A percentile compares a stretch with the other conserved stretches of the same genome.
These are phyloP conservation scores for Oscheius sp. DNA, from an alignment of 1,140 invertebrate species.

Conservation along the genomic window DNA sequence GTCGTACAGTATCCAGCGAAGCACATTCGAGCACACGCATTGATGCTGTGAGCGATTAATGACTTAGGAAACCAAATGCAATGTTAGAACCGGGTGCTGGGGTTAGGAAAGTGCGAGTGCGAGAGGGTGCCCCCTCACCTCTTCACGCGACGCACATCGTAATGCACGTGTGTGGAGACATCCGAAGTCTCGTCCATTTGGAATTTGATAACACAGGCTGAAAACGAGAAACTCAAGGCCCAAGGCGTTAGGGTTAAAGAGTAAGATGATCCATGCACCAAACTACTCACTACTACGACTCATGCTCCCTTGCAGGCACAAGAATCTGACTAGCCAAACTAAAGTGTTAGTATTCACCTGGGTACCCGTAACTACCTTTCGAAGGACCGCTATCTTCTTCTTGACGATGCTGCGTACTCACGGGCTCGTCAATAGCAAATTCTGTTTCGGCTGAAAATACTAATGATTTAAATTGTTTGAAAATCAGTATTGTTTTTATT, in stretches of 20 bases:
- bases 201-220: constrained; percentile 24
- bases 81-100: neutral
- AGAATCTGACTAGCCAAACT: neutral
- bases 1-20: constrained; percentile 26
- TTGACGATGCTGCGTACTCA: neutral
- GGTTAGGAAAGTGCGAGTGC: neutral
- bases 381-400: too few species aligned
- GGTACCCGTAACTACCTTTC: constrained; percentile 20
- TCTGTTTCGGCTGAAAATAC: neutral
- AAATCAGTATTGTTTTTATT: too few species aligned
- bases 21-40: constrained; percentile 32
- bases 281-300: neutral
- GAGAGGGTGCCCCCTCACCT: neutral
- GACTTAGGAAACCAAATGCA: neutral
- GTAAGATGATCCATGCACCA: neutral
- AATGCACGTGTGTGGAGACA: neutral
- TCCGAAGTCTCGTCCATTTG: constrained; percentile 3
- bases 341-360: constrained; percentile 14
- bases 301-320: constrained; percentile 13
- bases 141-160: neutral
- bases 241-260: neutral
- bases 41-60: constrained; percentile 25
- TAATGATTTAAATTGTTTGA: too few species aligned
- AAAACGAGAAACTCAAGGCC: neutral
- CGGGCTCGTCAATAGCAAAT: neutral